phyloP scores from a whole-genome alignment of 2,888 invertebrate genomes.

The Sminthurinus aureus region DNA sequence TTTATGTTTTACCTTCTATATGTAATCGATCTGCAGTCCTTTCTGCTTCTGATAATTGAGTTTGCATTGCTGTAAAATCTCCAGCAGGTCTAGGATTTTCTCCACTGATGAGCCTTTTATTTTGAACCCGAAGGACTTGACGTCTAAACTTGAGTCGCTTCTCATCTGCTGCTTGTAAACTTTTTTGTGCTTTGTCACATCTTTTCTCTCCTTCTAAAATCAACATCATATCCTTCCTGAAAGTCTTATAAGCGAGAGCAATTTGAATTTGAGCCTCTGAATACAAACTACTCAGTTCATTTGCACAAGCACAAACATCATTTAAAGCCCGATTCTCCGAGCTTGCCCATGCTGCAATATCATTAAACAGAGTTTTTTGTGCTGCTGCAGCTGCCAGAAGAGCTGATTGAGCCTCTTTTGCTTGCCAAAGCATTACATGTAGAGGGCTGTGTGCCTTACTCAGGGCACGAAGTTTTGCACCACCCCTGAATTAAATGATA shows the following conservation, averaged over 20 bases:
- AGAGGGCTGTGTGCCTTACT: slow-evolving; percentile 55
- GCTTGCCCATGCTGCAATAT: slow-evolving; percentile 59
- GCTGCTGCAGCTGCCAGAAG: slow-evolving; percentile 56
- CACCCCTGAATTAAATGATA: slow-evolving; percentile 49
- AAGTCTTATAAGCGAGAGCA: slow-evolving; percentile 56
- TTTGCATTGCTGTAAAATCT: slow-evolving; percentile 64
- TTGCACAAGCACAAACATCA: slow-evolving; percentile 56
- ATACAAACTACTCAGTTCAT: slow-evolving; percentile 54
- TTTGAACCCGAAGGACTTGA: slow-evolving; percentile 57
- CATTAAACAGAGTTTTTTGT: slow-evolving; percentile 57
- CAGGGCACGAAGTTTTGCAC: slow-evolving; percentile 52
- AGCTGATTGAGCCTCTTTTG: slow-evolving; percentile 55
- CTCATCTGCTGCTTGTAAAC: slow-evolving; percentile 56
- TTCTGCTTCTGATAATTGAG: slow-evolving; percentile 65
- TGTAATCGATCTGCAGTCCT: slow-evolving; percentile 65
- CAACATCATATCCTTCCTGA: slow-evolving; percentile 57
- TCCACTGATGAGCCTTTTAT: slow-evolving; percentile 50
- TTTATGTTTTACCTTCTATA: slow-evolving; percentile 63
- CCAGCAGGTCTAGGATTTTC: slow-evolving; percentile 38
- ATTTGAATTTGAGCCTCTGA: slow-evolving; percentile 52
- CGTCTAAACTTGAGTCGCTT: slow-evolving; percentile 56
- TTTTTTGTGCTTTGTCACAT: slow-evolving; percentile 53
- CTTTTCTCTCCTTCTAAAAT: slow-evolving; percentile 58
- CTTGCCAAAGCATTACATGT: slow-evolving; percentile 58
- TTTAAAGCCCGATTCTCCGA: slow-evolving; percentile 56